Conservation (phyloP, 2,888 invertebrate species). For the Agapetus fuscipes region DNA sequence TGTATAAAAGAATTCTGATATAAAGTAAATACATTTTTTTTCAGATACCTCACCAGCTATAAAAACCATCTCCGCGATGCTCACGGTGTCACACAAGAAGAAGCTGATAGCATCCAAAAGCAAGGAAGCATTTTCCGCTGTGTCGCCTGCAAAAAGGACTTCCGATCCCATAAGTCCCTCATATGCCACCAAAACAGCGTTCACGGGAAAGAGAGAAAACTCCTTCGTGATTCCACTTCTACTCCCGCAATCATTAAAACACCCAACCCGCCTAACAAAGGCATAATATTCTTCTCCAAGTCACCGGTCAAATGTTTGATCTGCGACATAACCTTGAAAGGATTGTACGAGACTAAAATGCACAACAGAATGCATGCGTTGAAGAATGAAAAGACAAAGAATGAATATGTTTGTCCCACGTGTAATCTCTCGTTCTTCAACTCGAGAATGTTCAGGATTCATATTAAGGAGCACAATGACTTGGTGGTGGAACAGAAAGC, state of each 20-base stretch:
- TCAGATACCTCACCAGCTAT: conserved; percentile 15
- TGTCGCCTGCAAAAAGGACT: conserved; percentile 41
- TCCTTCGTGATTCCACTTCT: too few species aligned
- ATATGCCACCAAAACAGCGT: conserved; percentile 39
- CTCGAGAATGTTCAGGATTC: conserved; percentile 12
- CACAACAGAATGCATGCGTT: conserved; percentile 39
- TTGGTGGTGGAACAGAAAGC: too few species aligned
- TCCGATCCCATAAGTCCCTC: conserved; percentile 37
- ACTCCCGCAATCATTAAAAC: too few species aligned
- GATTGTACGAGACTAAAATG: conserved; percentile 35
- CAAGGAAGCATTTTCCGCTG: conserved; percentile 28
- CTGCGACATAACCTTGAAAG: conserved; percentile 33
- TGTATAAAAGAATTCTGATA: too few species aligned
- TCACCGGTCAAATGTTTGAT: conserved; percentile 38
- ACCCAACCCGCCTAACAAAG: neutral
- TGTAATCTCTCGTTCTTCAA: conserved; percentile 33
- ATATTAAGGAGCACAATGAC: conserved; percentile 14
- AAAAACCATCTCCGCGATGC: conserved; percentile 6
- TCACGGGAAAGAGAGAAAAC: conserved; percentile 25
- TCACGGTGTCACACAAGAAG: conserved; percentile 10
- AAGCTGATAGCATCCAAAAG: neutral
- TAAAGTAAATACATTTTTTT: too few species aligned
- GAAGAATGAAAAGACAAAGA: conserved; percentile 36
- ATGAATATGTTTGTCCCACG: conserved; percentile 38
- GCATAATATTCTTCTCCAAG: conserved; percentile 29